Evolutionary conservation across 2,888 invertebrate genomes (phyloP), one percentile per base, ranked within the genome.

Genomic region (Lepidochrysops patricia): DNA sequence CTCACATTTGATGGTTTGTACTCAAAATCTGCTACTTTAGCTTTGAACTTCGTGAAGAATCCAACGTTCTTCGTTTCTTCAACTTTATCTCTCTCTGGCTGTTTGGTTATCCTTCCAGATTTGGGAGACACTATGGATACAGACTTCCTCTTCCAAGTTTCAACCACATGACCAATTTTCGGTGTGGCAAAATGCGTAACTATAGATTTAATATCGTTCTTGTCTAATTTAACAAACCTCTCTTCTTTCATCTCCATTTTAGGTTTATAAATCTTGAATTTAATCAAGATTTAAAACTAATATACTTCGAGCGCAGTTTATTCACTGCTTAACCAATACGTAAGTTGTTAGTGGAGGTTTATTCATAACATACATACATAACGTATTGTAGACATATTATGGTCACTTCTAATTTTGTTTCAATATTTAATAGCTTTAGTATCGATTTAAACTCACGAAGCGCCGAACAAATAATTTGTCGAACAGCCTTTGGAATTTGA

Each of bases 81-180:
- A 49, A 4, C 23, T 43, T 64, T 56, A 0, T 23, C 23, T 25
- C 19, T n/a, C 7, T 50, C 49, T 0, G 64, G 23, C 27, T 73
- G 73, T 57, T 75, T 70, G 6, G 73, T 69, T 43, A 82, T 75
- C 56, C 78, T 70, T 6, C 80, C 83, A 0, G 84, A 79, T 68
- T 82, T 86, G 0, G 85, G 82, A 0, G 82, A 84, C n/a, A 77
- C 62, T n/a, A 84, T 77, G 0, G 82, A 77, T 0, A 83, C 80
- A 0, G 82, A 80, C 67, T 84, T 87, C 7, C 72, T 68, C 65
- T 80, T 84, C 82, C 83, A 85, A 0, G 65, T 70, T 1, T 79
- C 75, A 0, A 70, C 76, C 2, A 74, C 75, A 12, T 69, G 76
- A 0, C 68, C 60, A 0, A 76, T 72, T 35, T 65, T 65, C 0